Conservation (phyloP, 1,140 invertebrate genomes). For the Tyrophagus putrescentiae region DNA sequence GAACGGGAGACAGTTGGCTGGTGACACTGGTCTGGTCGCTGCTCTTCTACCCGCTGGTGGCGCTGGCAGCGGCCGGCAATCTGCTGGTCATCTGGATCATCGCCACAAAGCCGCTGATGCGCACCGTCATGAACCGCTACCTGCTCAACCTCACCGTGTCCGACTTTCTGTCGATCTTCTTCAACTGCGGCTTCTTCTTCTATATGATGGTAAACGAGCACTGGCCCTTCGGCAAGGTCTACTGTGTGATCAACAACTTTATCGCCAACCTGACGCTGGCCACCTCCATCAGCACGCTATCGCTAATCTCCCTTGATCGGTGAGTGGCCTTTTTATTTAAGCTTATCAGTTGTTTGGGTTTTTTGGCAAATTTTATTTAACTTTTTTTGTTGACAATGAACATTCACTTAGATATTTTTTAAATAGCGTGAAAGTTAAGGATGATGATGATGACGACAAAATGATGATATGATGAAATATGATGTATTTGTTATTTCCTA, state of each 20-base stretch:
- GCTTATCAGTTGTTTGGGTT: no score
- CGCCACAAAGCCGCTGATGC: conserved; percentile 48
- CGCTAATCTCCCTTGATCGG: conserved; percentile 90
- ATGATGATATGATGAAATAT: background rate
- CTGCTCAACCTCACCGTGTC: conserved; percentile 32
- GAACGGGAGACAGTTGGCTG: no score
- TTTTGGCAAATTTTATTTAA: conserved; percentile 15
- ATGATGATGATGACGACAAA: background rate
- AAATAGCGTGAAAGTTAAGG: no score
- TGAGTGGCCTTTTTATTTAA: conserved; percentile 40
- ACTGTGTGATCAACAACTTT: conserved; percentile 75
- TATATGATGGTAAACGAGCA: conserved; percentile 39
- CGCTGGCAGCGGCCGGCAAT: conserved; percentile 63
- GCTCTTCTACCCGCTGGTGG: conserved; percentile 43
- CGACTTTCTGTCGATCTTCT: conserved; percentile 33
- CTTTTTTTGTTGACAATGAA: conserved; percentile 3
- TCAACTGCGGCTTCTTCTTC: conserved; percentile 39
- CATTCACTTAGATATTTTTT: no score
- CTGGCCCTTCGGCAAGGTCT: conserved; percentile 70
- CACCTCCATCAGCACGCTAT: conserved; percentile 75
- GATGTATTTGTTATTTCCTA: background rate
- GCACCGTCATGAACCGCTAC: conserved; percentile 33
- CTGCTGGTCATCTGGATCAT: conserved; percentile 78
- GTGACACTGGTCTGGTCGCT: conserved; percentile 24
- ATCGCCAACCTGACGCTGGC: conserved; percentile 72